These are phyloP conservation scores for Tinamus guttatus DNA, from an alignment of 2,113 vertebrate species.

Conservation along the genomic window DNA sequence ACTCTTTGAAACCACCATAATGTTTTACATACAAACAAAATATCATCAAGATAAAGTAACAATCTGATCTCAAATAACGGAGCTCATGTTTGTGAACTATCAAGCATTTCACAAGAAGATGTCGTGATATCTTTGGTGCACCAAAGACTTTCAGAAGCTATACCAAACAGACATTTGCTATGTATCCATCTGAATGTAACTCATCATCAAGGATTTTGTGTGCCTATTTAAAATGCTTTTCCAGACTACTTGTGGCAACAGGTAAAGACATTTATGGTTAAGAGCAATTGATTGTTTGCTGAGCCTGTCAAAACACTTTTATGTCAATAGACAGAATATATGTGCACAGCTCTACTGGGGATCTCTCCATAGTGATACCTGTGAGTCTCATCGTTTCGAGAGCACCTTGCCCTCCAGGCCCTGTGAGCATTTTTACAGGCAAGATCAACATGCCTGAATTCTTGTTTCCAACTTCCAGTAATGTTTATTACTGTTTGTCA, in stretches of 20 bases:
- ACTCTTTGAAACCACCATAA: background rate
- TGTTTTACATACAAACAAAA: background rate
- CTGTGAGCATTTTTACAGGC: slow-evolving; percentile 21
- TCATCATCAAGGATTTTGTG: background rate
- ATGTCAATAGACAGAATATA: slow-evolving; percentile 57
- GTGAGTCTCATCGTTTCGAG: slow-evolving; percentile 27
- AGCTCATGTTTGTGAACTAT: background rate
- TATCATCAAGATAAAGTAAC: background rate
- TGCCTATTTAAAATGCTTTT: slow-evolving; percentile 47
- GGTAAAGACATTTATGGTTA: background rate
- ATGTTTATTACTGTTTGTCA: slow-evolving; percentile 67
- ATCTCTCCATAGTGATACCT: slow-evolving; percentile 20
- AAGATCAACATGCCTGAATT: slow-evolving; percentile 44
- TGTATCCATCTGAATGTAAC: background rate
- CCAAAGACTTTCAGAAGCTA: background rate
- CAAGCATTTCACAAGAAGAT: background rate
- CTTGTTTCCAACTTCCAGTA: slow-evolving; percentile 62
- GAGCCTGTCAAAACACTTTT: slow-evolving; percentile 30
- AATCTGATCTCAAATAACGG: background rate
- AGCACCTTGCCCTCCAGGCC: slow-evolving; percentile 26
- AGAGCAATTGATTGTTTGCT: slow-evolving; percentile 40
- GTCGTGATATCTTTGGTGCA: background rate
- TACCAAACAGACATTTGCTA: background rate
- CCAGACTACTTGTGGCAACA: slow-evolving; percentile 20
- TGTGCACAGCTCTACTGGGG: slow-evolving; percentile 54